phyloP scores from a whole-genome alignment of 2,113 vertebrate genomes.

The Polyodon spathula region DNA sequence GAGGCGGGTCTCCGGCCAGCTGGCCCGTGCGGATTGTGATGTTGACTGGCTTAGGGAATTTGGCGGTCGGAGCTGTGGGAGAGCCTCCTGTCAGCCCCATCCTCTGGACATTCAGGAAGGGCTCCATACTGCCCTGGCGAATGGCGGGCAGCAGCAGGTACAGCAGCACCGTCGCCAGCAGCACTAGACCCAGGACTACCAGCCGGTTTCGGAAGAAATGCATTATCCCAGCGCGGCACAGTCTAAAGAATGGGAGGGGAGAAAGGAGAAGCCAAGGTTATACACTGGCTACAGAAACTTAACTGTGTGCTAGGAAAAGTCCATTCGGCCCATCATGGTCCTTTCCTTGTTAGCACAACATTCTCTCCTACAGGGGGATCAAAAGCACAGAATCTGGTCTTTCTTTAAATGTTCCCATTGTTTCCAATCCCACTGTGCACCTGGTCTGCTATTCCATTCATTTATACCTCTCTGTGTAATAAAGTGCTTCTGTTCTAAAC shows the following conservation, averaged over 20 bases:
- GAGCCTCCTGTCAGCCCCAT: constrained; percentile 35
- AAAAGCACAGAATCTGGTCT: too few relatives aligned
- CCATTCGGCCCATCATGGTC: too few relatives aligned
- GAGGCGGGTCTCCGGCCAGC: constrained; percentile 55
- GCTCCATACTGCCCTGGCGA: constrained; percentile 53
- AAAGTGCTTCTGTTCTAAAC: too few relatives aligned
- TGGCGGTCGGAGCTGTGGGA: constrained; percentile 24
- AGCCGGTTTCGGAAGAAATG: constrained; percentile 60
- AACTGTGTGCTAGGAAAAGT: too few relatives aligned
- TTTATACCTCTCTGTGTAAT: too few relatives aligned
- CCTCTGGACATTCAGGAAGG: constrained; percentile 43
- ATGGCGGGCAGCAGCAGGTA: constrained; percentile 70
- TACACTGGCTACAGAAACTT: too few relatives aligned
- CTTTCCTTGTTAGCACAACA: too few relatives aligned
- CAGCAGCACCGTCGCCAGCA: constrained; percentile 64
- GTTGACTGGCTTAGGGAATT: constrained; percentile 24
- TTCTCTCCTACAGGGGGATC: too few relatives aligned
- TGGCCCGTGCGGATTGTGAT: constrained; percentile 58
- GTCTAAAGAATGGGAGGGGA: constrained; percentile 20
- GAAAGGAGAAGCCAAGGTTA: background rate
- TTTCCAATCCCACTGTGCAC: too few relatives aligned
- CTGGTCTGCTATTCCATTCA: too few relatives aligned
- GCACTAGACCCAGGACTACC: constrained; percentile 65
- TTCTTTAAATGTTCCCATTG: too few relatives aligned
- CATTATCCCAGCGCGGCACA: constrained; percentile 33